Base-by-base conservation (phyloP, 2,888 invertebrate species). In the Allolobophora icterica region DNA sequence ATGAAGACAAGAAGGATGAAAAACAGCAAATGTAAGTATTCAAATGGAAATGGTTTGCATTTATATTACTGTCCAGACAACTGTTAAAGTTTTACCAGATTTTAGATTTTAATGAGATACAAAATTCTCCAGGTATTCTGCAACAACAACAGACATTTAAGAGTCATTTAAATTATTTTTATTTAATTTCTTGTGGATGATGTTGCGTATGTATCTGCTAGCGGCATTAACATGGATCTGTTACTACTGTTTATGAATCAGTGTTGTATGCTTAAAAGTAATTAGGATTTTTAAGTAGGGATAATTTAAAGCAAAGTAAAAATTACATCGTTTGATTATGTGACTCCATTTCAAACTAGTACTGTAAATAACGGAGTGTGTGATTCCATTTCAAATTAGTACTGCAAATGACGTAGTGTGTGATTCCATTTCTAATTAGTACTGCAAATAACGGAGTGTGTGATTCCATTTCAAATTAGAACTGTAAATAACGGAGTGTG, bases 1-100 rank as follows among this genome's bases (percentile, higher is more conserved):
- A 52, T 42, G 89, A 89, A 24, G 33, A 34, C 19, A 93, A 94
- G 33, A 91, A 83, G 17, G 93, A 92, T 4, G 93, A 93, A 34
- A 92, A 93, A 45, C 92, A 91, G 90, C 93, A 91, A 42, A 92
- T 40, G 71, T 71, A 71, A 71, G 71, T 13, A 71, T 52, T 21
- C 71, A 71, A 8, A 71, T 71, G 71, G 8, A 33, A 8, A 38
- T 38, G 0, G 34, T 38, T n/a, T 89, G 1, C 45, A n/a, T 89
- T 30, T 40, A 38, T n/a, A n/a, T 0, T 71, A n/a, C 71, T 71
- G 8, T 33, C 6, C 13, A 38, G 33, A 71, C 21, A n/a, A 38
- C 5, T 71, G 11, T 35, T 90, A 17, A 33, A 35, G 21, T 33
- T 5, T n/a, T 71, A 4, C 2, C 58, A 34, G 17, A 52, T 45